These are phyloP conservation scores for Narcine bancroftii DNA, from an alignment of 2,113 vertebrate genomes.

Conservation along the genomic window DNA sequence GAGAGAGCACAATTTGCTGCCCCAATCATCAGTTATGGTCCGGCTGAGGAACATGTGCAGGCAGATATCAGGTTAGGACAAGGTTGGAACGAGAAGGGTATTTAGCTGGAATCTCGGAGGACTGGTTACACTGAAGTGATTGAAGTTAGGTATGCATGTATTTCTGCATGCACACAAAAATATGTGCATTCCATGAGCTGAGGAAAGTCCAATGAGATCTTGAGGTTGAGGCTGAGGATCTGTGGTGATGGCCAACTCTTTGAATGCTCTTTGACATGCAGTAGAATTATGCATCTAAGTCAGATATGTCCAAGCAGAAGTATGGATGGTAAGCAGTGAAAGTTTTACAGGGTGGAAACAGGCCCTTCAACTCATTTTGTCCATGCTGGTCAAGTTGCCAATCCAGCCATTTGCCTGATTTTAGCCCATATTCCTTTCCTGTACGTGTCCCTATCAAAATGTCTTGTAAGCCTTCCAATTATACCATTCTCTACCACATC, in stretches of 20 bases:
- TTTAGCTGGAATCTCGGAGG: background rate
- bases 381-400: no score
- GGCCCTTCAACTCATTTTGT: no score
- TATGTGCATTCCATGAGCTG: background rate
- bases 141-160: background rate
- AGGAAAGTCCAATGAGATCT: background rate
- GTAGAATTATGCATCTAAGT: no score
- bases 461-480: no score
- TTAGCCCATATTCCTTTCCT: no score
- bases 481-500: no score
- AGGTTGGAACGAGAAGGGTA: background rate
- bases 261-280: no score
- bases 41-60: background rate
- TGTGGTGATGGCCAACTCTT: background rate
- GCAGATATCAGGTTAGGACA: background rate
- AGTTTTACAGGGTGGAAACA: no score
- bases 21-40: background rate
- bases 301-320: no score
- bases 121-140: background rate
- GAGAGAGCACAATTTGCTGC: background rate
- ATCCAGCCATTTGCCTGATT: no score
- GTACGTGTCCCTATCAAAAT: no score
- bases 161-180: background rate
- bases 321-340: no score
- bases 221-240: background rate